These are phyloP conservation scores for Caenorhabditis inopinata DNA, from an alignment of 1,140 invertebrate genomes.

Conservation along the genomic window DNA sequence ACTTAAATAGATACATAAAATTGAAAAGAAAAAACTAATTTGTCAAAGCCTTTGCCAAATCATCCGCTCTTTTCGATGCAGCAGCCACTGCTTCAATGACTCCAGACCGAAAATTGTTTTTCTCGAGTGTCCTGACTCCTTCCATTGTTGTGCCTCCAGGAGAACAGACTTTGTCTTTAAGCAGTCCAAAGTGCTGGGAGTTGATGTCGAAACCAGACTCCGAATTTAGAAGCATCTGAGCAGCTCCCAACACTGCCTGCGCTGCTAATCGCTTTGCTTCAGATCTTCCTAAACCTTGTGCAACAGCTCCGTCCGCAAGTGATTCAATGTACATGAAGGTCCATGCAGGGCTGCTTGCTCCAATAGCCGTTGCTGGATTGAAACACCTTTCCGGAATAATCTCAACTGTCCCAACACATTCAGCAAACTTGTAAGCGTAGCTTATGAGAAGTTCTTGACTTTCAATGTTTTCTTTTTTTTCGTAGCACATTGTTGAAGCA, in stretches of 20 bases:
- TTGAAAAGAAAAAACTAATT: neutral
- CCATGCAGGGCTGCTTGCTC: slow-evolving; percentile 89
- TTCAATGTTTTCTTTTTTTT: neutral
- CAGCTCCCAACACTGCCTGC: slow-evolving; percentile 41
- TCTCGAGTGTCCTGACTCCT: slow-evolving; percentile 80
- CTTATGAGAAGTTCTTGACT: neutral
- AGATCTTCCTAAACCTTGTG: slow-evolving; percentile 32
- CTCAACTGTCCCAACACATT: slow-evolving; percentile 36
- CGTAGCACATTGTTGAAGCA: neutral
- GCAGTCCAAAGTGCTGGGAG: slow-evolving; percentile 76
- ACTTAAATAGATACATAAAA: too few relatives aligned
- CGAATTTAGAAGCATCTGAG: neutral
- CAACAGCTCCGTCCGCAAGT: slow-evolving; percentile 45
- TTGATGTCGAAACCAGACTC: slow-evolving; percentile 25
- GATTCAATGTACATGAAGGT: slow-evolving; percentile 47
- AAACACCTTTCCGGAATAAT: slow-evolving; percentile 74
- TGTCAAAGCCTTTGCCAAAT: neutral
- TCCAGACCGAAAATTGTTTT: slow-evolving; percentile 60
- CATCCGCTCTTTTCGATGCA: neutral
- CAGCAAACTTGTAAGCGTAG: neutral
- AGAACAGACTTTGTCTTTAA: slow-evolving; percentile 89
- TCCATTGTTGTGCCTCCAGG: slow-evolving; percentile 85
- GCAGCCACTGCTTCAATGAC: neutral
- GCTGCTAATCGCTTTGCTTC: slow-evolving; percentile 44
- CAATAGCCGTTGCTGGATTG: slow-evolving; percentile 85